phyloP scores from a whole-genome alignment of 30 jellyfish, hydroid and myxozoan genomes.

The Aurelia aurita region DNA sequence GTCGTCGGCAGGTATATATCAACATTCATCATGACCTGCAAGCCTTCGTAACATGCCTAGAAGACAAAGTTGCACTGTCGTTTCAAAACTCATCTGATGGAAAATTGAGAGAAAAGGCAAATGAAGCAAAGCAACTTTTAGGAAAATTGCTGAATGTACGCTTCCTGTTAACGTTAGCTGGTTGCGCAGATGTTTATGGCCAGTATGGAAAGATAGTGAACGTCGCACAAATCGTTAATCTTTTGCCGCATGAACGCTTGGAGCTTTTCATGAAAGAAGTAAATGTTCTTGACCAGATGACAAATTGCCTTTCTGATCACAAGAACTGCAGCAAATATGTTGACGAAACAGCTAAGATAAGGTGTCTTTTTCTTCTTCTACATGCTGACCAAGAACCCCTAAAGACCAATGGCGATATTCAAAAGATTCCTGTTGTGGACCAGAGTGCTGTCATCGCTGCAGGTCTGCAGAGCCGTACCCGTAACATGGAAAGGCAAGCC shows the following conservation, averaged over 20 bases:
- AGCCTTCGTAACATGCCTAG: too few relatives aligned
- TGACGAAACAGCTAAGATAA: slow-evolving; percentile 30
- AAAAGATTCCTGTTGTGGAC: too few relatives aligned
- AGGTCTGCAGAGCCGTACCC: too few relatives aligned
- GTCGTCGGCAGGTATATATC: slow-evolving; percentile 22
- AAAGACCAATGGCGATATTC: slow-evolving; percentile 40
- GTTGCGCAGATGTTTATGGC: slow-evolving; percentile 59
- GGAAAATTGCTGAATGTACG: slow-evolving; percentile 47
- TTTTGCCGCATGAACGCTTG: slow-evolving; percentile 26
- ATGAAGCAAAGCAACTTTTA: slow-evolving; percentile 40
- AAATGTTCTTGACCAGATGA: too few relatives aligned
- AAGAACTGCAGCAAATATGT: slow-evolving; percentile 43
- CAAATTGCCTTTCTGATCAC: slow-evolving; percentile 51
- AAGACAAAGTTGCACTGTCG: slow-evolving; percentile 34
- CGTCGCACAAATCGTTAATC: slow-evolving; percentile 8
- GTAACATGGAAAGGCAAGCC: too few relatives aligned
- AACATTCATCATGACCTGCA: slow-evolving; percentile 35
- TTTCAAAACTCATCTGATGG: slow-evolving; percentile 6
- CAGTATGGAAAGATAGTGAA: too few relatives aligned
- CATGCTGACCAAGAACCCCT: slow-evolving; percentile 30
- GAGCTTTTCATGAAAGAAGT: slow-evolving; percentile 26
- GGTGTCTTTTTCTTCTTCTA: slow-evolving; percentile 43
- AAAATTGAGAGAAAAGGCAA: too few relatives aligned
- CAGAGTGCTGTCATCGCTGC: too few relatives aligned
- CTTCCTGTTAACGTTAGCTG: slow-evolving; percentile 45